These are phyloP conservation scores for Polypedilum pembai DNA, from an alignment of 1,140 invertebrate species.

Conservation along the genomic window DNA sequence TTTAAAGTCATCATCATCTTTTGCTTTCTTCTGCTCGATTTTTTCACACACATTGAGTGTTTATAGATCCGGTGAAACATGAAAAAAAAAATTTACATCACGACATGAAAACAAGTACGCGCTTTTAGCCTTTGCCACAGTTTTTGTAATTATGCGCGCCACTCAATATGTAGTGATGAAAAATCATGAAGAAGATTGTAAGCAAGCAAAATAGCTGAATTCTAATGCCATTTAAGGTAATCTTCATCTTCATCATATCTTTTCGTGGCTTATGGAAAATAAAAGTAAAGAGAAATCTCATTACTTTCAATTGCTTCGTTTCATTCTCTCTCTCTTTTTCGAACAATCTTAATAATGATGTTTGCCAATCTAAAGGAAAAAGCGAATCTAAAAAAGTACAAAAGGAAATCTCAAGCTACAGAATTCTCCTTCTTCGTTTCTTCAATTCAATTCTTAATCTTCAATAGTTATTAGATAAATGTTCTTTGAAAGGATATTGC, in stretches of 20 bases:
- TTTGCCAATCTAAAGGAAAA: constrained; percentile 5
- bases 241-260: not conserved
- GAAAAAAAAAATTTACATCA: not conserved
- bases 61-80: not conserved
- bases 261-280: not conserved
- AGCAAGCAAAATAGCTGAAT: not conserved
- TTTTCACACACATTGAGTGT: not conserved
- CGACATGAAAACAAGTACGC: not conserved
- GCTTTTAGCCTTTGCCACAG: constrained; percentile 9
- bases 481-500: constrained; percentile 11
- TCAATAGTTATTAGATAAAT: constrained; percentile 19
- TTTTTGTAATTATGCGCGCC: not conserved
- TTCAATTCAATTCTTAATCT: constrained; percentile 12
- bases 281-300: not conserved
- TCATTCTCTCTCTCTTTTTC: not conserved
- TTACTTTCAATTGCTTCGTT: constrained; percentile 9
- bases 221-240: constrained; percentile 17
- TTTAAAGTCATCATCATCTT: constrained; percentile 14
- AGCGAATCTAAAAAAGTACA: not conserved
- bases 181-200: constrained; percentile 18
- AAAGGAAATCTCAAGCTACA: constrained; percentile 7
- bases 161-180: not conserved
- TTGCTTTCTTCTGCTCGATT: not conserved
- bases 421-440: not conserved
- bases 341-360: constrained; percentile 18